Evolutionary conservation across 1,140 invertebrate genomes (phyloP).

Genomic region (Nephotettix cincticeps): DNA sequence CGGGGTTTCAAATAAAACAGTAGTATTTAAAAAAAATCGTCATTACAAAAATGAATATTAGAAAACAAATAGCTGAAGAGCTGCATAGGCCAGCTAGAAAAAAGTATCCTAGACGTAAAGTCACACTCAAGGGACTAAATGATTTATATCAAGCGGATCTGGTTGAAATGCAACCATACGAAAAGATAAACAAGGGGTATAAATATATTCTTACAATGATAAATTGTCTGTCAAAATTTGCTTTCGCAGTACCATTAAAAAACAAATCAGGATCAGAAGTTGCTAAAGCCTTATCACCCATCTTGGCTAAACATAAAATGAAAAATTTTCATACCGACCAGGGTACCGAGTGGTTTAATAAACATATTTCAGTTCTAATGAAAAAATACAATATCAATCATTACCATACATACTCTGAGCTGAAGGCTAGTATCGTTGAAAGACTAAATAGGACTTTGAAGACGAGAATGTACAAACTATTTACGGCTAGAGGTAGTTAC

Average conservation of each 20-base stretch:
- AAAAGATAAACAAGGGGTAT: conserved; percentile 44
- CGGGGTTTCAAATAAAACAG: background rate
- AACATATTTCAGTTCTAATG: conserved; percentile 41
- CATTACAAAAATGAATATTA: background rate
- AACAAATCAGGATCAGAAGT: conserved; percentile 46
- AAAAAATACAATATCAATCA: conserved; percentile 47
- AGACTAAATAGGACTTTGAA: conserved; percentile 51
- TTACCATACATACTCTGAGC: conserved; percentile 47
- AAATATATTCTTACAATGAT: too few species aligned
- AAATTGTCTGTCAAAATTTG: conserved; percentile 51
- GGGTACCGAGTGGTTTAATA: conserved; percentile 50
- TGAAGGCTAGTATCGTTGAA: conserved; percentile 51
- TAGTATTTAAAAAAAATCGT: background rate
- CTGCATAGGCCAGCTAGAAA: conserved; percentile 34
- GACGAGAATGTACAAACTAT: conserved; percentile 47
- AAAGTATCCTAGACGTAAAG: conserved; percentile 30
- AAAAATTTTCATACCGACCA: conserved; percentile 49
- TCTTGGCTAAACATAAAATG: background rate
- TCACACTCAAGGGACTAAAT: conserved; percentile 24
- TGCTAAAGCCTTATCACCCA: conserved; percentile 39
- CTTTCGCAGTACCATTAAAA: conserved; percentile 50
- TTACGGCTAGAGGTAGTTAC: conserved; percentile 39
- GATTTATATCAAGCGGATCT: conserved; percentile 36
- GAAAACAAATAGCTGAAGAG: conserved; percentile 27
- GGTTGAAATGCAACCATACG: conserved; percentile 42